Conservation (phyloP, 1,140 invertebrate species). For the Leptoteleia sp. region DNA sequence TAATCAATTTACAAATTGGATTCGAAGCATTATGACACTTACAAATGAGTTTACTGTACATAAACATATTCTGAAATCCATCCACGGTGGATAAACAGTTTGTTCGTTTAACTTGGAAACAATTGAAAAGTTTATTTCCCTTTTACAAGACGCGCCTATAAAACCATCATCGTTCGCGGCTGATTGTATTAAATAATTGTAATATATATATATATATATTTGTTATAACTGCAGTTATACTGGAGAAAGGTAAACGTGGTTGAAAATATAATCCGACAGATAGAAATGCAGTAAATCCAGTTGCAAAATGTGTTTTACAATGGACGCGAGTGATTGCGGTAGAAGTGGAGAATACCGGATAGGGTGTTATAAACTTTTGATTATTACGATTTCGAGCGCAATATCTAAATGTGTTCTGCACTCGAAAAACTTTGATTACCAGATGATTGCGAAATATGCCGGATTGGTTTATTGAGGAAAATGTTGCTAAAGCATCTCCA, state of each 20-base stretch:
- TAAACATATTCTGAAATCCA: neutral
- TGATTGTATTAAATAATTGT: neutral
- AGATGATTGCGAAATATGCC: constrained; percentile 25
- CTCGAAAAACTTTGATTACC: constrained; percentile 43
- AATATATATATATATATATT: constrained; percentile 9
- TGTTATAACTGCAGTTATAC: constrained; percentile 11
- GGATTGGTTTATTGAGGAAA: constrained; percentile 43
- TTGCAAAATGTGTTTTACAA: constrained; percentile 34
- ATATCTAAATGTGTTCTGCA: constrained; percentile 28
- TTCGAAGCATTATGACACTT: too few species aligned
- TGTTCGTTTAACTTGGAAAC: neutral
- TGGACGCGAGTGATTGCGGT: constrained; percentile 27
- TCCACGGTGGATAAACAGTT: neutral
- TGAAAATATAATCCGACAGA: constrained; percentile 18
- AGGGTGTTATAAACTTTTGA: constrained; percentile 42
- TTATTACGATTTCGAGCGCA: constrained; percentile 29
- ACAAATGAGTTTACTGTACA: too few species aligned
- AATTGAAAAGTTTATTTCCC: neutral
- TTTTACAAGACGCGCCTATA: neutral
- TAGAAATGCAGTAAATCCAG: constrained; percentile 17
- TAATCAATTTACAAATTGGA: too few species aligned
- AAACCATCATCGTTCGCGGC: neutral
- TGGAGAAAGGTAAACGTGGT: neutral
- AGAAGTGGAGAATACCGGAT: constrained; percentile 20
- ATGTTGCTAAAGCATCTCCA: constrained; percentile 37